Evolutionary conservation across 2,113 vertebrate genomes (phyloP), one percentile per base, ranked within the genome.

Genomic region (Cynocephalus volans): DNA sequence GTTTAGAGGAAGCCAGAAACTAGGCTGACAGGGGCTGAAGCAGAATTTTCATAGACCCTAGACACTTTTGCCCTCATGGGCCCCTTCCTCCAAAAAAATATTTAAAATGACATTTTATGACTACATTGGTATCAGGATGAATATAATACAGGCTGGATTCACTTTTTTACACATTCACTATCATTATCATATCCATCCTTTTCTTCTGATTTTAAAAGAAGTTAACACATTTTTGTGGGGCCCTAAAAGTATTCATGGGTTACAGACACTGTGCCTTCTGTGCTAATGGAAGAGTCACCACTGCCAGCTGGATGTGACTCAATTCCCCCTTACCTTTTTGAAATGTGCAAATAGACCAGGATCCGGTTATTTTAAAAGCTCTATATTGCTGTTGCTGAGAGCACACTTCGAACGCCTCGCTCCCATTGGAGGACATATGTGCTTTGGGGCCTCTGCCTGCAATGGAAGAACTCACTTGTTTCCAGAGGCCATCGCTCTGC

Each of bases 191-290:
- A 45, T 21, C 88, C 13, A 50, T 80, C 36, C 67, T 96, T 73
- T 86, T 64, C 21, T 92, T 73, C 69, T 62, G n/a, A 54, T 90
- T 90, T 92, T 50, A 67, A 90, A 89, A 67, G 17, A 64, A n/a
- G 10, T 54, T 67, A 86, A 73, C 81, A 75, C 8, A 31, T 54
- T 70, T 90, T 67, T 31, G 23, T 75, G 64, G 33, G 45, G 9
- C 19, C 31, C 33, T 88, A 14, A 56, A 93, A 79, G 6, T 87
- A 79, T 90, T 52, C 26, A 12, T 21, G 87, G 56, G 28, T 54
- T 21, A 83, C 64, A 81, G 45, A 62, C 45, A 31, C 48, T 56
- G 10, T 84, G 24, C 18, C 48, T 87, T 65, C 28, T 19, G 36
- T 41, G 17, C 48, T 79, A 48, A 69, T 64, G n/a, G 24, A 76